Evolutionary conservation across 1,140 invertebrate genomes (phyloP).

Genomic region (Bicyclus anynana): DNA sequence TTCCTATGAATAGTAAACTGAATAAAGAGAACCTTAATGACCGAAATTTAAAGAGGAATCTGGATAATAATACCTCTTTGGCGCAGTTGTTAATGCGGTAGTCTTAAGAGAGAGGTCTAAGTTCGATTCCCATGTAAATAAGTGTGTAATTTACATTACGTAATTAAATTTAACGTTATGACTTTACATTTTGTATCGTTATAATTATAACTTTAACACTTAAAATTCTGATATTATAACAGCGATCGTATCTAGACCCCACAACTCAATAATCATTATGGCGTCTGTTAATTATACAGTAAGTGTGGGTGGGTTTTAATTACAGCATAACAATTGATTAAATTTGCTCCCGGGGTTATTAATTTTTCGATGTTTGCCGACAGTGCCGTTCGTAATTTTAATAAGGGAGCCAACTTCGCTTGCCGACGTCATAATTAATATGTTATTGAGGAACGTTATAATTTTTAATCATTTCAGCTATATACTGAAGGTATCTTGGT

Average conservation of each 20-base stretch:
- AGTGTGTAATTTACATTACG: too few relatives aligned
- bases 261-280: slow-evolving; percentile 24
- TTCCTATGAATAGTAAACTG: too few relatives aligned
- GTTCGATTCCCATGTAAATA: too few relatives aligned
- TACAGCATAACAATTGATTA: slow-evolving; percentile 28
- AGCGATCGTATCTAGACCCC: neutral
- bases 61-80: too few relatives aligned
- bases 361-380: slow-evolving; percentile 26
- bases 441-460: neutral
- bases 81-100: too few relatives aligned
- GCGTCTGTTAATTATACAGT: slow-evolving; percentile 26
- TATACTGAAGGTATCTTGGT: too few relatives aligned
- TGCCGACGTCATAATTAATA: neutral
- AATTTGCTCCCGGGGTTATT: slow-evolving; percentile 22
- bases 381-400: slow-evolving; percentile 2
- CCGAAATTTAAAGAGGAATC: too few relatives aligned
- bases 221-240: neutral
- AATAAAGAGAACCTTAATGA: too few relatives aligned
- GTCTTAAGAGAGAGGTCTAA: too few relatives aligned
- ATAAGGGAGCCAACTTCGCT: neutral
- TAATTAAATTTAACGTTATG: too few relatives aligned
- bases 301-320: slow-evolving; percentile 29
- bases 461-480: too few relatives aligned
- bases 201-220: neutral
- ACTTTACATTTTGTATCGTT: neutral